These are phyloP conservation scores for Bovichtus variegatus DNA, from an alignment of 2,797 vertebrate genomes.

Conservation along the genomic window DNA sequence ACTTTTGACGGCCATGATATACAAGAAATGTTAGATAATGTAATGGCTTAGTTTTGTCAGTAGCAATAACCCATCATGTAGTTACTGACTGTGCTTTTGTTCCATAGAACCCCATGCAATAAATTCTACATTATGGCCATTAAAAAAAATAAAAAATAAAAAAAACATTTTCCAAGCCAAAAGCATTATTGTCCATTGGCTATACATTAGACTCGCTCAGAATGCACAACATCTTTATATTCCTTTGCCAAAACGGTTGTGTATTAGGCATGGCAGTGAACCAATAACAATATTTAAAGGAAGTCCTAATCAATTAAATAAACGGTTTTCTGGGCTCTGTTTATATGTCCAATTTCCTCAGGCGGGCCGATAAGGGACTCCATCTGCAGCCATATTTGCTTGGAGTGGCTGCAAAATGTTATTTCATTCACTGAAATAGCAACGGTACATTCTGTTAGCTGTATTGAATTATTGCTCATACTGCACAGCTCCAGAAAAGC, in stretches of 20 bases:
- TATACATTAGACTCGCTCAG: not conserved
- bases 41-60: not conserved
- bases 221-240: constrained; percentile 18
- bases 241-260: constrained; percentile 17
- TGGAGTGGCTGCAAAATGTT: constrained; percentile 44
- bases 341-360: constrained; percentile 52
- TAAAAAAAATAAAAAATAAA: too few species aligned
- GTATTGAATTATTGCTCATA: constrained; percentile 24
- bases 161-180: constrained; percentile 11
- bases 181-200: constrained; percentile 12
- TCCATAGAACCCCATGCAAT: not conserved
- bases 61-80: constrained; percentile 21
- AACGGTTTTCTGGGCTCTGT: constrained; percentile 42
- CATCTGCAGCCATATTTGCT: constrained; percentile 48
- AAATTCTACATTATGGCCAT: too few species aligned
- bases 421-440: constrained; percentile 39
- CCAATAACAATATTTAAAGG: constrained; percentile 28
- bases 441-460: constrained; percentile 37
- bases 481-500: not conserved
- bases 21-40: constrained; percentile 17
- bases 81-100: constrained; percentile 9
- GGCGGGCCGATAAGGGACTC: constrained; percentile 31
- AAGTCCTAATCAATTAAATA: constrained; percentile 64
- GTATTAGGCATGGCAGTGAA: constrained; percentile 28
- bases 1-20: constrained; percentile 20